Evolutionary conservation across 2,888 invertebrate species (phyloP), one percentile per base, ranked within the genome.

Genomic region (Itoplectis maculator): DNA sequence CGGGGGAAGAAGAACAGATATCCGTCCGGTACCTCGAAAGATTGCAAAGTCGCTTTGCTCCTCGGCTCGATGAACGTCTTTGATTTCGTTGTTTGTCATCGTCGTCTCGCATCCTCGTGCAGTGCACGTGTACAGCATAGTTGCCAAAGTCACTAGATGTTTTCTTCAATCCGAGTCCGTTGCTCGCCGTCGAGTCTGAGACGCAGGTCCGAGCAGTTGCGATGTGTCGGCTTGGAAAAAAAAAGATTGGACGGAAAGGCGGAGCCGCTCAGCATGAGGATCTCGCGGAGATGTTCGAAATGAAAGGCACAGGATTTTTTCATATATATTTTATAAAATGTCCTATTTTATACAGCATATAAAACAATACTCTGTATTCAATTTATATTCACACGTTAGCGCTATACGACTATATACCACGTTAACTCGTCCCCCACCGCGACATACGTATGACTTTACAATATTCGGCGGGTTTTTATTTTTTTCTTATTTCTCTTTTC

Each of bases 251-350:
- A 54, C 54, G 20, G 13, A 2, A 2, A 54, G 18, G 51, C 9
- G 9, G 18, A 8, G 49, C 6, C 7, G 20, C 18, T 9, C 23
- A 11, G 0, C 11, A 11, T 23, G 23, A 29, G 66, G 66, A 47
- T n/a, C 23, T n/a, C 35, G 13, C 13, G 66, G 65, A 56, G 59
- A 49, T 35, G 47, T 63, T 75, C 49, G n/a, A 73, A 87, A 85
- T 75, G 68, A 84, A 82, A 84, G 72, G 61, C 82, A 86, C 75
- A 74, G 47, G 89, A n/a, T n/a, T n/a, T 85, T 92, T 92, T 92
- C 89, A 91, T 91, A 92, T 92, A 91, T 92, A 92, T 92, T 93
- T 92, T 93, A 93, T 91, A 93, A 93, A 93, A 93, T 89, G 88
- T 92, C 88, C 91, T 92, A 92, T 92, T 92, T 84, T 92, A 91